A percentile compares a stretch with the other conserved stretches of the same genome.
Conservation (phyloP, 2,797 vertebrate species). For the Arremon aurantiirostris region DNA sequence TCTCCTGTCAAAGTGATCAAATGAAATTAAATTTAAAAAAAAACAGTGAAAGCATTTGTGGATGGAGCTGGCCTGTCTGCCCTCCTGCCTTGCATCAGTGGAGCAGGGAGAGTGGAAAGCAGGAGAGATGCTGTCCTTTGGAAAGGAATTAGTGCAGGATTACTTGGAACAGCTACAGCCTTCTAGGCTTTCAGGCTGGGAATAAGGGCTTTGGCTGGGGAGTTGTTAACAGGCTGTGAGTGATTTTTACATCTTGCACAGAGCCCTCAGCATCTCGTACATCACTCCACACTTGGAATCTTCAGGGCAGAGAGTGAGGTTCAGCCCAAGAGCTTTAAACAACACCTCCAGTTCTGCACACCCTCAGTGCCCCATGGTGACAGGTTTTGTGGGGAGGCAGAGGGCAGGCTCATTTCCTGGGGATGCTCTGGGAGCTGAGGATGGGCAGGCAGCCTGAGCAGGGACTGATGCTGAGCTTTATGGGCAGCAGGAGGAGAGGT, state of each 20-base stretch:
- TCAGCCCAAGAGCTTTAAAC: background rate
- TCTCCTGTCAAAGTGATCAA: background rate
- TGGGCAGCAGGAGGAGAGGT: background rate
- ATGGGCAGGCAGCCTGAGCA: background rate
- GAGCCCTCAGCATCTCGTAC: background rate
- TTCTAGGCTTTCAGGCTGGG: background rate
- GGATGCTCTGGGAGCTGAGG: background rate
- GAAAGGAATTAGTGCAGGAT: accelerated
- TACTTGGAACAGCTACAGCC: background rate
- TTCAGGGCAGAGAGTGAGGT: background rate
- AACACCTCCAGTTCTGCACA: accelerated
- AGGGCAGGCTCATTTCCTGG: background rate
- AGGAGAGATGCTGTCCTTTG: background rate
- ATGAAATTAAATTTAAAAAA: background rate
- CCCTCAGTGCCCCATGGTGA: background rate
- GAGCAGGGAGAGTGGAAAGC: background rate
- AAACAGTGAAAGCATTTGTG: background rate
- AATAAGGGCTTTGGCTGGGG: background rate
- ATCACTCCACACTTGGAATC: background rate
- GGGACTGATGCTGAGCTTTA: background rate
- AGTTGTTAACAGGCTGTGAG: background rate
- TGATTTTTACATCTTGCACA: background rate
- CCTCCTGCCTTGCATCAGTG: background rate
- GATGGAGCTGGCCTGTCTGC: background rate
- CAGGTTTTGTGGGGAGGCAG: background rate